A percentile compares a stretch with the other conserved stretches of the same genome.
Conservation (phyloP, 2,797 vertebrate genomes). For the Rhabdomys pumilio region DNA sequence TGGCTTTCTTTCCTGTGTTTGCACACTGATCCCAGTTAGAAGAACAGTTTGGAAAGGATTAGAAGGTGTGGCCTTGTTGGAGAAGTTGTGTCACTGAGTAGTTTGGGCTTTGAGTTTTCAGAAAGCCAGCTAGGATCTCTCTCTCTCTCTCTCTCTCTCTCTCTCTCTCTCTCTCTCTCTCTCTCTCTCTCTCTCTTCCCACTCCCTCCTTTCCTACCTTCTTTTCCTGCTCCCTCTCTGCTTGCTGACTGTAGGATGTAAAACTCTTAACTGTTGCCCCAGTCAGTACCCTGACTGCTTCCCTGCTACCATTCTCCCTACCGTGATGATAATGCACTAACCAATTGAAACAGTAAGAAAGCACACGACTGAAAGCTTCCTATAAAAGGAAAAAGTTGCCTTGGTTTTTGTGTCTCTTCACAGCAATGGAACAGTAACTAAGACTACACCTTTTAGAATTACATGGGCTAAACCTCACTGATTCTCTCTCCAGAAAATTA, state of each 20-base stretch:
- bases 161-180: background rate
- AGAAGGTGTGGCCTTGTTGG: background rate
- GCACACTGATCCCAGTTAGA: background rate
- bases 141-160: background rate
- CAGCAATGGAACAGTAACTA: background rate
- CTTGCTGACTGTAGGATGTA: background rate
- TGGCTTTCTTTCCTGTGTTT: background rate
- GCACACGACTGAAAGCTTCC: background rate
- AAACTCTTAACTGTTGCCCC: background rate
- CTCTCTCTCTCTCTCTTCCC: background rate
- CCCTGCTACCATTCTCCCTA: background rate
- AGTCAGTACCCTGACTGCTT: background rate
- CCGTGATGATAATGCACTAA: background rate
- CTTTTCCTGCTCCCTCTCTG: background rate
- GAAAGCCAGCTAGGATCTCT: background rate
- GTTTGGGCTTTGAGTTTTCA: background rate
- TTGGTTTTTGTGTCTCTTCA: background rate
- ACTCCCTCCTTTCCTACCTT: background rate
- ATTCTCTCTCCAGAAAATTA: background rate
- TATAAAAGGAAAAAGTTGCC: too few relatives aligned
- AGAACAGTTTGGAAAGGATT: background rate
- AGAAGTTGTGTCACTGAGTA: background rate
- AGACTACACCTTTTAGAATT: background rate
- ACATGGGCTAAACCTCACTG: background rate
- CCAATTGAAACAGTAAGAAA: background rate